A percentile compares a stretch with the other conserved stretches of the same genome.
These are phyloP conservation scores for Holothuria scabra DNA, from an alignment of 53 echinoderm and acorn worm genomes.

Conservation along the genomic window DNA sequence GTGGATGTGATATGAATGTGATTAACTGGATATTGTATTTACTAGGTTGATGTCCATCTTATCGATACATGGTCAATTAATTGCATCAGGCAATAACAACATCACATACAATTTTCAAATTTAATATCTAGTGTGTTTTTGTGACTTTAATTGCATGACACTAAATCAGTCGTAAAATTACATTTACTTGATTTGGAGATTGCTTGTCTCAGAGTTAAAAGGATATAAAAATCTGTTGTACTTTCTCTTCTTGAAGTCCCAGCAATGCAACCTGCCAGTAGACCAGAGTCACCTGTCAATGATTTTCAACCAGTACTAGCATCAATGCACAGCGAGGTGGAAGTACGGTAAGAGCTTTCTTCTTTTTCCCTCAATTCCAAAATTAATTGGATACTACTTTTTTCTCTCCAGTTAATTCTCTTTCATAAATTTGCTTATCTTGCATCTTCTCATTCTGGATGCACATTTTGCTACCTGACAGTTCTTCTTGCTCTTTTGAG, in stretches of 20 bases:
- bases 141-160: not conserved
- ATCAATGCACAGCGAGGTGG: conserved; percentile 23
- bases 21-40: too few species aligned
- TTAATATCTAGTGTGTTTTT: not conserved
- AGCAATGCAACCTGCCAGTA: conserved; percentile 65
- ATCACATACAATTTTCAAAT: not conserved
- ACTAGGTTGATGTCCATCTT: not conserved
- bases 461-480: not conserved
- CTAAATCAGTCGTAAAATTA: not conserved
- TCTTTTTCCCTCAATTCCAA: not conserved
- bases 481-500: not conserved
- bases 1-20: too few species aligned
- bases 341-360: conserved; percentile 12
- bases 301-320: conserved; percentile 34
- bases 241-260: conserved; percentile 68
- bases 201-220: not conserved
- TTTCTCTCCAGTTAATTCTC: too few species aligned
- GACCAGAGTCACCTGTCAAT: conserved; percentile 82
- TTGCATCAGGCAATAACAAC: not conserved
- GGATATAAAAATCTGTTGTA: too few species aligned
- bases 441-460: not conserved
- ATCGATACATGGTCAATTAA: not conserved
- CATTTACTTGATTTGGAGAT: not conserved
- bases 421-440: too few species aligned
- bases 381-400: too few species aligned